Conservation (phyloP, 2,797 vertebrate genomes). For the Mus minutoides region DNA sequence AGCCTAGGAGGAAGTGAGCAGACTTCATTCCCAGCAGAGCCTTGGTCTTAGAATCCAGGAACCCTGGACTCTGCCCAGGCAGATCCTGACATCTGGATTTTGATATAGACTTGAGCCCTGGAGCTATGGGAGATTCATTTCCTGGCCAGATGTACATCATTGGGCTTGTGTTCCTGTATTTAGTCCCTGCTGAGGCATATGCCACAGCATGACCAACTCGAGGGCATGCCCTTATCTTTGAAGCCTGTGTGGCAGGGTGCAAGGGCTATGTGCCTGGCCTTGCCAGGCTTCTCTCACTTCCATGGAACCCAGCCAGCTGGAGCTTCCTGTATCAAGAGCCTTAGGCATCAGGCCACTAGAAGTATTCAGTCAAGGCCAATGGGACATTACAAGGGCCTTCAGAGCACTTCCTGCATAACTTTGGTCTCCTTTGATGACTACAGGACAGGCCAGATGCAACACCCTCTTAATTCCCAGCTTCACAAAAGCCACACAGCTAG, state of each 20-base stretch:
- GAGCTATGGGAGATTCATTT: slow-evolving; percentile 45
- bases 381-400: not conserved
- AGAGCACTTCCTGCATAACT: not conserved
- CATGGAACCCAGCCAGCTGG: not conserved
- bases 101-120: not conserved
- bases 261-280: not conserved
- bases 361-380: not conserved
- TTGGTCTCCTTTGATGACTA: not conserved
- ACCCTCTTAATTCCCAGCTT: not conserved
- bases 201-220: not conserved
- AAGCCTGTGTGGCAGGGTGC: not conserved
- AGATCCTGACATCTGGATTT: slow-evolving; percentile 59
- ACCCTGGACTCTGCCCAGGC: not conserved
- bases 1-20: not conserved
- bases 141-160: slow-evolving; percentile 40
- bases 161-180: not conserved
- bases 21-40: not conserved
- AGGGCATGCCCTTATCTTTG: not conserved
- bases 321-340: not conserved
- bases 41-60: slow-evolving; percentile 23
- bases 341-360: not conserved
- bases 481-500: not conserved
- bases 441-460: not conserved
- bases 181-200: not conserved
- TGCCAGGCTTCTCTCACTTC: not conserved